phyloP scores from a whole-genome alignment of 1,140 invertebrate species.

The Tigriopus japonicus region DNA sequence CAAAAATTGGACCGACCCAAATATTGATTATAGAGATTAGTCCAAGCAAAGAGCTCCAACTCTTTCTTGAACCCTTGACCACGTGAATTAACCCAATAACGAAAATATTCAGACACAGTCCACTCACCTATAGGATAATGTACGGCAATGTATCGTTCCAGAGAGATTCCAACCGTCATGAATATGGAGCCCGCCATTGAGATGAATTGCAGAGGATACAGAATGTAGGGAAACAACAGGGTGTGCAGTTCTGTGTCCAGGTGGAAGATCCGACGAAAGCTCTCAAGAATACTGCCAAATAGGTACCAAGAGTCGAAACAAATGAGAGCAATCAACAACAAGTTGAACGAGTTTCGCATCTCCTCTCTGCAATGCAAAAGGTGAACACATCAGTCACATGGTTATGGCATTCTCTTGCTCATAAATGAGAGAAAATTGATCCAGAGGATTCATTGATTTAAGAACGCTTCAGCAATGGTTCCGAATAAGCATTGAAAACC shows the following conservation, averaged over 20 bases:
- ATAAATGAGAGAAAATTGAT: background rate
- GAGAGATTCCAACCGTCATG: constrained; percentile 12
- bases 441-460: background rate
- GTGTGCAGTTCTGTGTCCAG: constrained; percentile 8
- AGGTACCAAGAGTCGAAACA: constrained; percentile 6
- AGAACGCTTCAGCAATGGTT: background rate
- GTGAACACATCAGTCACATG: background rate
- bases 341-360: constrained; percentile 11
- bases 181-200: constrained; percentile 3
- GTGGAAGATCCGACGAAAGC: background rate
- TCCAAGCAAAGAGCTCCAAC: too few relatives aligned
- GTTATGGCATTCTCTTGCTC: background rate
- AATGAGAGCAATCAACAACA: constrained; percentile 7
- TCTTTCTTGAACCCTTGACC: too few relatives aligned
- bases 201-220: constrained; percentile 5
- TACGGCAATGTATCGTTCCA: constrained; percentile 12
- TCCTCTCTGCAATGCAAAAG: background rate
- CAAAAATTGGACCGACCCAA: too few relatives aligned
- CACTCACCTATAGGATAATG: constrained; percentile 11
- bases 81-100: too few relatives aligned
- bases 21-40: too few relatives aligned
- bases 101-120: too few relatives aligned
- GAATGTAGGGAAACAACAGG: constrained; percentile 9
- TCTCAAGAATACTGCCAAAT: constrained; percentile 4
- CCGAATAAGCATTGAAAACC: background rate